A percentile compares a stretch with the other conserved stretches of the same genome.
Conservation (phyloP, 2,113 vertebrate species). For the Coreoperca whiteheadi region DNA sequence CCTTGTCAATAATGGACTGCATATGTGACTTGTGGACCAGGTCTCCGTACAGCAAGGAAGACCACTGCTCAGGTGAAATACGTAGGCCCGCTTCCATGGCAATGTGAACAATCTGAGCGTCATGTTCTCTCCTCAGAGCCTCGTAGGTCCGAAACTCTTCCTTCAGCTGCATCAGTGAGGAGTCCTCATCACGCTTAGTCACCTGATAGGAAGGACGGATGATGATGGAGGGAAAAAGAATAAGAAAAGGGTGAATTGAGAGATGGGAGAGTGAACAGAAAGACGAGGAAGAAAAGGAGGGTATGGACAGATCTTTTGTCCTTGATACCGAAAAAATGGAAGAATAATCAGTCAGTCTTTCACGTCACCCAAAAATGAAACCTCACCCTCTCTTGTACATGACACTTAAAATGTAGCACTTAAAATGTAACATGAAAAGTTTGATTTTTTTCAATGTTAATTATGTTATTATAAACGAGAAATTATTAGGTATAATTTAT, state of each 20-base stretch:
- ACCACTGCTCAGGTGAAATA: slow-evolving; percentile 98
- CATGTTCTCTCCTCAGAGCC: slow-evolving; percentile 93
- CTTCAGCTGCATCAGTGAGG: slow-evolving; percentile 97
- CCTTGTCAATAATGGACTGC: slow-evolving; percentile 99
- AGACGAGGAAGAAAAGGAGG: neutral
- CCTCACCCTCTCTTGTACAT: neutral
- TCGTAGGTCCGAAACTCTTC: slow-evolving; percentile 97
- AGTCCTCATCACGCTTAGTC: slow-evolving; percentile 98
- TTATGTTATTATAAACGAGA: too few species aligned
- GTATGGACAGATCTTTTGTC: neutral
- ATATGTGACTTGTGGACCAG: slow-evolving; percentile 98
- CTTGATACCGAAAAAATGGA: neutral
- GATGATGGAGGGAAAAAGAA: neutral
- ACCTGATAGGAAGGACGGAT: slow-evolving; percentile 83
- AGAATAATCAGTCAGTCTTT: neutral
- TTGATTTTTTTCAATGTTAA: neutral
- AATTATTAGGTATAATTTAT: neutral
- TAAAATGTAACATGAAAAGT: neutral
- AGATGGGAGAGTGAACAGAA: neutral
- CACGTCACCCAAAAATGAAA: neutral
- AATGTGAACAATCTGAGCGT: slow-evolving; percentile 97
- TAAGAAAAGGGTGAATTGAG: neutral
- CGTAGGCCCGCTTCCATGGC: slow-evolving; percentile 98
- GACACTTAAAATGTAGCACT: neutral
- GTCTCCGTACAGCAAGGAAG: slow-evolving; percentile 96